phyloP scores from a whole-genome alignment of 2,888 invertebrate species.

The Odontomyia ornata region DNA sequence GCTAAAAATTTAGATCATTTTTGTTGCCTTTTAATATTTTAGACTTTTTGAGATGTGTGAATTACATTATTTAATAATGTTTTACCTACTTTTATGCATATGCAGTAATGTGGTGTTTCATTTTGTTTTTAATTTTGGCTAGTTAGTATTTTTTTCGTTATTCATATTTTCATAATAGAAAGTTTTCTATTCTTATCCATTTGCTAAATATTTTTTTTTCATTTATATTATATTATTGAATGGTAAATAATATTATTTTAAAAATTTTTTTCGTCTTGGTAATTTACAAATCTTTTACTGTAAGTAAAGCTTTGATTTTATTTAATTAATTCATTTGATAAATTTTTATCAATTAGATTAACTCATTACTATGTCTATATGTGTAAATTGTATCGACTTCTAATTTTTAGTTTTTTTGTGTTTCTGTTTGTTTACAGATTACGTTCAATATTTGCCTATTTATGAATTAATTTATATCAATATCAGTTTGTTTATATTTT shows the following conservation, averaged over 20 bases:
- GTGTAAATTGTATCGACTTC: constrained; percentile 37
- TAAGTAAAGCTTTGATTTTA: background rate
- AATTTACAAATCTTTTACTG: no score
- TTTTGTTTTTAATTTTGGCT: background rate
- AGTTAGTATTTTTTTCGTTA: background rate
- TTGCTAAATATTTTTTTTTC: background rate
- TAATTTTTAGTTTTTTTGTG: constrained; percentile 38
- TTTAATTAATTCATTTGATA: no score
- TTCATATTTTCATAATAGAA: constrained; percentile 12
- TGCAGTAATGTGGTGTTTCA: constrained; percentile 30
- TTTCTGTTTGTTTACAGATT: constrained; percentile 27
- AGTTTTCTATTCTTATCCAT: constrained; percentile 13
- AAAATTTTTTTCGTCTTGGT: constrained; percentile 2
- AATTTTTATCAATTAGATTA: background rate
- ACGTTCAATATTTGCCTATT: constrained; percentile 6
- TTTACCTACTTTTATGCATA: constrained; percentile 1
- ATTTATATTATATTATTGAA: constrained; percentile 36
- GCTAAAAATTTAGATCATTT: constrained; percentile 35
- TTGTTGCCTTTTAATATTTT: background rate
- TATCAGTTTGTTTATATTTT: constrained; percentile 33
- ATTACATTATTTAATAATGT: constrained; percentile 36
- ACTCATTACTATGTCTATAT: constrained; percentile 30
- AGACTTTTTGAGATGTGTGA: background rate
- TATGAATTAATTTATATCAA: constrained; percentile 33
- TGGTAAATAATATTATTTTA: constrained; percentile 18